These are phyloP conservation scores for Macaria liturata DNA, from an alignment of 2,888 invertebrate genomes.

Conservation along the genomic window DNA sequence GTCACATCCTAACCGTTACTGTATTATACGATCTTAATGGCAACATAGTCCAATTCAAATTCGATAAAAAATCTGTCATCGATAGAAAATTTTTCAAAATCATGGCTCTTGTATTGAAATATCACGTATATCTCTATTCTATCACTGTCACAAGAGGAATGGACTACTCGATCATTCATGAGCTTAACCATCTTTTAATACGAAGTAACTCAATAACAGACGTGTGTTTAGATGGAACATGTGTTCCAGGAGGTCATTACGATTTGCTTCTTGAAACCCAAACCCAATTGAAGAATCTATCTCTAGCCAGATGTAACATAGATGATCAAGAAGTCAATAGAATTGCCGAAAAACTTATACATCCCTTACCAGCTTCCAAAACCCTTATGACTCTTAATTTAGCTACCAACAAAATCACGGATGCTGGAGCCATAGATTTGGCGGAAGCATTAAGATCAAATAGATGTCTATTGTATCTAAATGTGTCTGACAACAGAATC, in stretches of 20 bases:
- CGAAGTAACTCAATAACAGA: constrained; percentile 51
- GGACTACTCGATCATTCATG: constrained; percentile 42
- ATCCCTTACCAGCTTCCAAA: constrained; percentile 48
- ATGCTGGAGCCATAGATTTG: constrained; percentile 49
- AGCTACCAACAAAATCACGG: constrained; percentile 58
- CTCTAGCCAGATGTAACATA: constrained; percentile 55
- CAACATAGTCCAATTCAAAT: constrained; percentile 48
- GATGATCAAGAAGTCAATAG: constrained; percentile 46
- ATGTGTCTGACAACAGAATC: constrained; percentile 55
- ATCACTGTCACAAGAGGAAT: constrained; percentile 50
- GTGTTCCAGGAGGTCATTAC: constrained; percentile 49
- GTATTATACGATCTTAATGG: constrained; percentile 37
- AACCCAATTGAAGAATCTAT: constrained; percentile 38
- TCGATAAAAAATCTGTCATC: constrained; percentile 43
- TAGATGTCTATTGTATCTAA: constrained; percentile 53
- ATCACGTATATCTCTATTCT: constrained; percentile 39
- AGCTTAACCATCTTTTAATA: constrained; percentile 45
- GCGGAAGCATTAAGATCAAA: constrained; percentile 52
- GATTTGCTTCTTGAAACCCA: constrained; percentile 15
- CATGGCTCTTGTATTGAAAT: constrained; percentile 46
- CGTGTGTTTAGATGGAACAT: constrained; percentile 51
- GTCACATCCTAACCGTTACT: constrained; percentile 22
- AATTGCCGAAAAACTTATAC: constrained; percentile 43
- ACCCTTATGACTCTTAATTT: constrained; percentile 53
- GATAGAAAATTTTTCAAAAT: constrained; percentile 49